Evolutionary conservation across 2,113 vertebrate species (phyloP).

Genomic region (Pachyramphus minor): DNA sequence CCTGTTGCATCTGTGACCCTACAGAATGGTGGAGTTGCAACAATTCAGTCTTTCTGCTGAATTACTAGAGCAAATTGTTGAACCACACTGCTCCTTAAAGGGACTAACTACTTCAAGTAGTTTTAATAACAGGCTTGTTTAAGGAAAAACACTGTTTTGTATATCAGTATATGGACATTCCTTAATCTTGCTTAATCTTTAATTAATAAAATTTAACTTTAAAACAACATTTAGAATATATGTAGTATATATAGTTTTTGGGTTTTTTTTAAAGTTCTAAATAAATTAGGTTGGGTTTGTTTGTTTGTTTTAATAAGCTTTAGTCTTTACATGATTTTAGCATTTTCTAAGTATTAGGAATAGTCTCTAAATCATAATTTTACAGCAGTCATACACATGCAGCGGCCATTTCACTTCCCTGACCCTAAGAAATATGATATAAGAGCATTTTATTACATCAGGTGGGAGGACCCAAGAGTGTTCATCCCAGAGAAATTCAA

Average conservation of each 20-base stretch:
- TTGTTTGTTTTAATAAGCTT: neutral
- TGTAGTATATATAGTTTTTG: neutral
- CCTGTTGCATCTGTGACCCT: neutral
- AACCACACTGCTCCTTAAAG: neutral
- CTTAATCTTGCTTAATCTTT: neutral
- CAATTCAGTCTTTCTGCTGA: neutral
- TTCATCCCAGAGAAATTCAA: neutral
- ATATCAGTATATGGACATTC: neutral
- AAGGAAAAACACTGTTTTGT: neutral
- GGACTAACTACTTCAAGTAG: neutral
- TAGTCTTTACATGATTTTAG: neutral
- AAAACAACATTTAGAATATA: neutral
- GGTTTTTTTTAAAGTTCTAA: accelerated
- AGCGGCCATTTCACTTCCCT: neutral
- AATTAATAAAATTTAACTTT: neutral
- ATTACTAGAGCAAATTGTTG: neutral
- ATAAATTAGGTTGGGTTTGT: neutral
- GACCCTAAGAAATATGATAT: neutral
- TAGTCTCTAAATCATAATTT: neutral
- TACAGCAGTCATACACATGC: neutral
- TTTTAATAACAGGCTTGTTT: neutral
- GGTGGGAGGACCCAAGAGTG: neutral
- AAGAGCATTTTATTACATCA: neutral
- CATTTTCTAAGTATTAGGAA: neutral
- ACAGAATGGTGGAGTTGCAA: neutral